Percentiles rank a stretch among this genome's conserved stretches.
Conservation (phyloP, 2,113 vertebrate genomes). For the Pteruthius melanotis region DNA sequence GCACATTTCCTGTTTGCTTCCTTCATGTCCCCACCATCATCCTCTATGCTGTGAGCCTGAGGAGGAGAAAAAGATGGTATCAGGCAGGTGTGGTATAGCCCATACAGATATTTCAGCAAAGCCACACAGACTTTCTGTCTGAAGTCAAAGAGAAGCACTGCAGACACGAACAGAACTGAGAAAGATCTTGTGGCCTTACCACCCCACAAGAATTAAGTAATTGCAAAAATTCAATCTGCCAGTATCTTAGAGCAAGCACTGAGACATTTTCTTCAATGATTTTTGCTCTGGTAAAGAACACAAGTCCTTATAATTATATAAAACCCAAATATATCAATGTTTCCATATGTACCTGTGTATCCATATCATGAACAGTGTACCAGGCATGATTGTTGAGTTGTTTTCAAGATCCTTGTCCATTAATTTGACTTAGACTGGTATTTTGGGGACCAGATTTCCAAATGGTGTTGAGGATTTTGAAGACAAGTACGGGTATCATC, state of each 20-base stretch:
- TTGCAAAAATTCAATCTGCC: neutral
- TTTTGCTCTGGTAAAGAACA: neutral
- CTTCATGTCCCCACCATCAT: constrained; percentile 1
- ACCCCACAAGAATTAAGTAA: neutral
- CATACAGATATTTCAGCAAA: neutral
- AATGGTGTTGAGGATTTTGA: neutral
- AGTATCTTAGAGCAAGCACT: neutral
- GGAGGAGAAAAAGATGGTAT: constrained; percentile 5
- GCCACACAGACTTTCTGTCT: neutral
- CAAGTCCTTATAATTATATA: neutral
- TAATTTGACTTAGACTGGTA: neutral
- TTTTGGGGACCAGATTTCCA: neutral
- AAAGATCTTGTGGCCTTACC: neutral
- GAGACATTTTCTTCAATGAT: neutral
- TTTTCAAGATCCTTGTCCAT: neutral
- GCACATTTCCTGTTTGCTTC: constrained; percentile 63
- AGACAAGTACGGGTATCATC: neutral
- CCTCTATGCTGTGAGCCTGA: neutral
- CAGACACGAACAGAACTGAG: neutral
- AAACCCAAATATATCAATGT: neutral
- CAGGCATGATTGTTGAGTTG: neutral
- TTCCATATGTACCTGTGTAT: accelerated
- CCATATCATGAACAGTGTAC: neutral
- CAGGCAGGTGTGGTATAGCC: neutral
- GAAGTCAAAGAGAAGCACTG: neutral